phyloP scores from a whole-genome alignment of 2,113 vertebrate genomes.

The Ammodytes marinus region DNA sequence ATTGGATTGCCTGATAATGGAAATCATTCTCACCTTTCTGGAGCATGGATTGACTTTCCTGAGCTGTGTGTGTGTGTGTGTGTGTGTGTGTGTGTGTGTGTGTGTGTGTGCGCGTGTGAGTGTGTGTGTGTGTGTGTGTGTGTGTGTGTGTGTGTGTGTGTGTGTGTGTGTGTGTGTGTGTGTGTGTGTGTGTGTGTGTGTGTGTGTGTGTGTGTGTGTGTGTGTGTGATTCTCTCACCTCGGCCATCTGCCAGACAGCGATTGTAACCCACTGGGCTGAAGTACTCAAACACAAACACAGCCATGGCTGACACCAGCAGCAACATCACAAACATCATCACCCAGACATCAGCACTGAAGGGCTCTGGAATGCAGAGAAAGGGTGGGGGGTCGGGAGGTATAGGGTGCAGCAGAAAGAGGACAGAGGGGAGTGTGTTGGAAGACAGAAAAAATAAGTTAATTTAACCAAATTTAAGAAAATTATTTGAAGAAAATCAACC shows the following conservation, averaged over 20 bases:
- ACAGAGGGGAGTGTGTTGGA: conserved; percentile 3
- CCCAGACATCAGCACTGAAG: conserved; percentile 99
- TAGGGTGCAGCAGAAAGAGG: neutral
- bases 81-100: conserved; percentile 20
- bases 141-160: conserved; percentile 23
- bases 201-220: conserved; percentile 21
- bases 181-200: conserved; percentile 25
- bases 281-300: conserved; percentile 98
- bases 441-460: conserved; percentile 49
- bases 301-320: conserved; percentile 97
- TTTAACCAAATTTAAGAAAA: conserved; percentile 40
- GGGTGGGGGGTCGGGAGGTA: neutral
- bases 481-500: conserved; percentile 22
- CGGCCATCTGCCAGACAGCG: conserved; percentile 98
- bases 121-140: conserved; percentile 9
- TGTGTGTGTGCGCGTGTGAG: conserved; percentile 19
- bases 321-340: conserved; percentile 99
- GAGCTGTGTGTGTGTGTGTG: neutral
- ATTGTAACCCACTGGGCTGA: conserved; percentile 99
- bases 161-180: neutral
- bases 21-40: conserved; percentile 35
- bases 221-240: conserved; percentile 87
- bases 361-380: conserved; percentile 87
- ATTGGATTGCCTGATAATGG: conserved; percentile 22
- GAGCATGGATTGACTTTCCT: conserved; percentile 12